phyloP scores from a whole-genome alignment of 2,113 vertebrate genomes.

The Lathamus discolor region DNA sequence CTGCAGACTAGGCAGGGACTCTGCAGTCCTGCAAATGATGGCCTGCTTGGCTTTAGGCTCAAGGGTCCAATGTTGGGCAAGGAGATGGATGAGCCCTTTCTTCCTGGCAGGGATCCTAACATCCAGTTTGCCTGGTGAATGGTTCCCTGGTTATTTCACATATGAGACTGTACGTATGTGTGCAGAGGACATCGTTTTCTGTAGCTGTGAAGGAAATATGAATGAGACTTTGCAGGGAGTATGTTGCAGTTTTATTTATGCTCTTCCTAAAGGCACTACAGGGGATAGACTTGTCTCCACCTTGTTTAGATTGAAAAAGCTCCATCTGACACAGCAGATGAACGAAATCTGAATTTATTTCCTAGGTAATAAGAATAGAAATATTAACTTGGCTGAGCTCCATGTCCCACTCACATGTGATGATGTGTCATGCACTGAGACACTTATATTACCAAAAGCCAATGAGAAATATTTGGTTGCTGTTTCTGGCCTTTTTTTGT shows the following conservation, averaged over 20 bases:
- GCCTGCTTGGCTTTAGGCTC: background rate
- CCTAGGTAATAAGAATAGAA: background rate
- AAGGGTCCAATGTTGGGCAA: background rate
- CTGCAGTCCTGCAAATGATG: background rate
- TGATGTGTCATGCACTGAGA: background rate
- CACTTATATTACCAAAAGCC: background rate
- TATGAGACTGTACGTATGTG: background rate
- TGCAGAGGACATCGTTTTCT: background rate
- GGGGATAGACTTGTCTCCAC: background rate
- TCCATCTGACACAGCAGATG: background rate
- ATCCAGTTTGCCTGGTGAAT: background rate
- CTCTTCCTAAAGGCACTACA: background rate
- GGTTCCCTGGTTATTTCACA: background rate
- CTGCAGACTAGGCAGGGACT: background rate
- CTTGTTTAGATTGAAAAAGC: background rate
- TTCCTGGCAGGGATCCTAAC: background rate
- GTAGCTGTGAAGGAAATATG: accelerated
- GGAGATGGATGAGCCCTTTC: background rate
- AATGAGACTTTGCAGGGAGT: background rate
- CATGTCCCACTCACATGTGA: background rate
- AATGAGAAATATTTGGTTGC: background rate
- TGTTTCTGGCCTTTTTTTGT: background rate
- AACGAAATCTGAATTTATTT: background rate
- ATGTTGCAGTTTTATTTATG: background rate
- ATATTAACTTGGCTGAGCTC: background rate